These are phyloP conservation scores for Macrophya alboannulata DNA, from an alignment of 2,888 invertebrate genomes.

Conservation along the genomic window DNA sequence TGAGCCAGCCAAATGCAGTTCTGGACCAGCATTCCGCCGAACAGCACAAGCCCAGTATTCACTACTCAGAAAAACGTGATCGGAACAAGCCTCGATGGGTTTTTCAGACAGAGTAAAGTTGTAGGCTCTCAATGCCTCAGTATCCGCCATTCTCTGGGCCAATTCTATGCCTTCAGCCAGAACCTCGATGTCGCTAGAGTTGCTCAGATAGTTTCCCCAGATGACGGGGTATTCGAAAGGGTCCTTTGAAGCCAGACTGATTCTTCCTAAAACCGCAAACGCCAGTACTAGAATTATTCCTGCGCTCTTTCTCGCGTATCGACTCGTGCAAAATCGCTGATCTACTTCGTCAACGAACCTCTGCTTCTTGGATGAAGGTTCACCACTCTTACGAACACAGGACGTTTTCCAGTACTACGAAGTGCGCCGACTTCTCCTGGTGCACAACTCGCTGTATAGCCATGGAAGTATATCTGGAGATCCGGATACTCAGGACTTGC, in stretches of 20 bases:
- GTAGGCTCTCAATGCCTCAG: constrained; percentile 78
- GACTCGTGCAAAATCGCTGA: too few relatives aligned
- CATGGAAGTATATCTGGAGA: constrained; percentile 86
- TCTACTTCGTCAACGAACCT: constrained; percentile 75
- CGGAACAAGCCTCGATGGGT: constrained; percentile 63
- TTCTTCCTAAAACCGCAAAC: constrained; percentile 73
- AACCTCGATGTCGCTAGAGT: constrained; percentile 84
- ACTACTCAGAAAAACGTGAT: constrained; percentile 79
- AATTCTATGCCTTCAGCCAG: constrained; percentile 84
- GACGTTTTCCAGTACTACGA: constrained; percentile 73
- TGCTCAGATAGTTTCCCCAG: constrained; percentile 89
- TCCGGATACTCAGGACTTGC: constrained; percentile 85
- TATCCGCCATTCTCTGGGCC: constrained; percentile 76
- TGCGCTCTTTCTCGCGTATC: too few relatives aligned
- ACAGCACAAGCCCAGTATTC: constrained; percentile 89
- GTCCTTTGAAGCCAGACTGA: constrained; percentile 85
- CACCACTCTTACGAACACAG: constrained; percentile 75
- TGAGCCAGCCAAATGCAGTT: constrained; percentile 91
- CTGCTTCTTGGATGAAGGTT: constrained; percentile 85
- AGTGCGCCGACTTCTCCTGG: constrained; percentile 80
- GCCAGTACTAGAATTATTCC: background rate
- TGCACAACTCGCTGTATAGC: constrained; percentile 84
- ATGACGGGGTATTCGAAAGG: constrained; percentile 87
- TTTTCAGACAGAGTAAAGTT: constrained; percentile 61
- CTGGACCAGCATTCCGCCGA: constrained; percentile 86